Percentiles rank a stretch among this genome's conserved stretches.
phyloP scores from a whole-genome alignment of 2,888 invertebrate genomes.

The Germaria angustata region DNA sequence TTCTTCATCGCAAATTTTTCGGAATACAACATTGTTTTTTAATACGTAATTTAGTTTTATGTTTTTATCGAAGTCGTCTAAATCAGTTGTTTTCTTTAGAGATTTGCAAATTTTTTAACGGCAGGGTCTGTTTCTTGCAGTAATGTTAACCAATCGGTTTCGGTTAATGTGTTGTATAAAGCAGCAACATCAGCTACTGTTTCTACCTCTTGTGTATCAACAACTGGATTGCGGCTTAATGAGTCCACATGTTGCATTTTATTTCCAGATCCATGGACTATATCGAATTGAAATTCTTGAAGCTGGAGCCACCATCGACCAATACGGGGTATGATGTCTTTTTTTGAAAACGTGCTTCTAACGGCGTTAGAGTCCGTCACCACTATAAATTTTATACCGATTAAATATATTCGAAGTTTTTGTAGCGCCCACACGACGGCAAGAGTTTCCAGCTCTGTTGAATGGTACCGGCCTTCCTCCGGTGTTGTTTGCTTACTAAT shows the following conservation, averaged over 20 bases:
- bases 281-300: conserved; percentile 60
- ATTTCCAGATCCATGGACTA: conserved; percentile 40
- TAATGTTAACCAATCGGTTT: conserved; percentile 23
- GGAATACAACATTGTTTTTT: conserved; percentile 1
- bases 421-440: conserved; percentile 52
- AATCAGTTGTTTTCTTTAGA: neutral
- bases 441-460: conserved; percentile 46
- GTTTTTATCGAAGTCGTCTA: conserved; percentile 18
- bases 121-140: conserved; percentile 17
- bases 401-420: conserved; percentile 43
- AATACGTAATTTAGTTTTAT: conserved; percentile 7
- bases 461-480: conserved; percentile 50
- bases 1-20: conserved; percentile 26
- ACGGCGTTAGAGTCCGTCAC: conserved; percentile 41
- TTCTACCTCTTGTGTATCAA: conserved; percentile 35
- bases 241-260: conserved; percentile 32
- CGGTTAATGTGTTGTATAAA: conserved; percentile 8
- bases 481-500: conserved; percentile 53
- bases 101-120: conserved; percentile 7
- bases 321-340: conserved; percentile 70
- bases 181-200: neutral
- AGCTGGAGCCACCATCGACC: conserved; percentile 70
- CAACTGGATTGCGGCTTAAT: conserved; percentile 17
- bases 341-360: conserved; percentile 7
- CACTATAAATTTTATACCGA: conserved; percentile 42